A percentile compares a stretch with the other conserved stretches of the same genome.
Evolutionary conservation across 2,888 invertebrate species (phyloP).

Genomic region (Drosophila nigricruria): DNA sequence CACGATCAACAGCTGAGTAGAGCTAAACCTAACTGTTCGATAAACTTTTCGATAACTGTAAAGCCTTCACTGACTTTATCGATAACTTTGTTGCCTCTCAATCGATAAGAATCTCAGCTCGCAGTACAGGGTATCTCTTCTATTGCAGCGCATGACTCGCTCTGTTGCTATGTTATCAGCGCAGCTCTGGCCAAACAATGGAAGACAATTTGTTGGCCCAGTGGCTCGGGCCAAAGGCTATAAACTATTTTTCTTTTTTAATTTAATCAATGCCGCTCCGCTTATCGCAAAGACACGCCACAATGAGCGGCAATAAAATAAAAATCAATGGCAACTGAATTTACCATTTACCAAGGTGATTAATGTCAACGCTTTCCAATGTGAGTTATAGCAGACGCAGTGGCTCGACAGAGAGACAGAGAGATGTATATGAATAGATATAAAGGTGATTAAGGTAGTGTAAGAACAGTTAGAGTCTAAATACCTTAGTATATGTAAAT

Average conservation of each 20-base stretch:
- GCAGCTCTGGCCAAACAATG: conserved; percentile 20
- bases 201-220: conserved; percentile 3
- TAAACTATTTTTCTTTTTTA: background rate
- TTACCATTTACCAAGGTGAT: conserved; percentile 47
- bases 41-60: background rate
- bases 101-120: background rate
- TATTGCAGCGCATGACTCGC: conserved; percentile 11
- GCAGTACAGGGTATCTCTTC: background rate
- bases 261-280: conserved; percentile 11
- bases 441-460: background rate
- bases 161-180: conserved; percentile 20
- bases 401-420: conserved; percentile 1
- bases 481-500: background rate
- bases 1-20: background rate
- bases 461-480: background rate
- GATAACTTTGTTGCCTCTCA: background rate
- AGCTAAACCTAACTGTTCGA: background rate
- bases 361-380: conserved; percentile 62
- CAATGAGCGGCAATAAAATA: conserved; percentile 4
- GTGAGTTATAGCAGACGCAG: conserved; percentile 16
- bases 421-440: background rate
- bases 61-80: background rate
- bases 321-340: conserved; percentile 29
- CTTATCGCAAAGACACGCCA: conserved; percentile 16
- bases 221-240: background rate